Evolutionary conservation across 2,888 invertebrate species (phyloP).

Genomic region (Macaria liturata): DNA sequence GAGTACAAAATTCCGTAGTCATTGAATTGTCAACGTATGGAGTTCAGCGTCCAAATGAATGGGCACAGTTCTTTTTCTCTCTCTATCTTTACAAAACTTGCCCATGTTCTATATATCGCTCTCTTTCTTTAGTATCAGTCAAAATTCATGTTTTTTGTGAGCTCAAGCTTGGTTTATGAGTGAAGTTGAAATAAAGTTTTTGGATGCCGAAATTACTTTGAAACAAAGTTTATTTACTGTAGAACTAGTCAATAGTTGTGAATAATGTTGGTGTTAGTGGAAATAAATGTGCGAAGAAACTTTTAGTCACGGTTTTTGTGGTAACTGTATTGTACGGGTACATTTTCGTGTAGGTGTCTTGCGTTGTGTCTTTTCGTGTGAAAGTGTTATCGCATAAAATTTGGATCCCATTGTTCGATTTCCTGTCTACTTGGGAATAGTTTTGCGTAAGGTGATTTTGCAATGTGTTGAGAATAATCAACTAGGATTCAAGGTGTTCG

Average conservation of each 20-base stretch:
- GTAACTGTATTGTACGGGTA: constrained; percentile 66
- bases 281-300: constrained; percentile 42
- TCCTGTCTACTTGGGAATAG: constrained; percentile 73
- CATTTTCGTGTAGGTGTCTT: constrained; percentile 76
- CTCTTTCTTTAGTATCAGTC: constrained; percentile 49
- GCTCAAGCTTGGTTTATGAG: constrained; percentile 38
- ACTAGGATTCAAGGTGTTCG: constrained; percentile 23
- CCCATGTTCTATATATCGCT: constrained; percentile 42
- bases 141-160: constrained; percentile 47
- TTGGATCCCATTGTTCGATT: constrained; percentile 80
- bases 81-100: constrained; percentile 25
- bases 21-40: constrained; percentile 13
- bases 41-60: constrained; percentile 2
- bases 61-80: constrained; percentile 5
- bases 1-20: too few relatives aligned
- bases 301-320: constrained; percentile 24
- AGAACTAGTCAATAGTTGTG: constrained; percentile 29
- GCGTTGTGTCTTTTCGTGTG: constrained; percentile 68
- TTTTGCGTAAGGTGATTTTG: constrained; percentile 59
- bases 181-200: constrained; percentile 51
- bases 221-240: constrained; percentile 21
- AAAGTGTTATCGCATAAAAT: constrained; percentile 82
- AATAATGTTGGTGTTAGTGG: constrained; percentile 1
- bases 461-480: constrained; percentile 47
- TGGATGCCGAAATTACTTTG: constrained; percentile 10